A percentile compares a stretch with the other conserved stretches of the same genome.
Conservation (phyloP, 1,140 invertebrate species). For the Drosophila ogumai region DNA sequence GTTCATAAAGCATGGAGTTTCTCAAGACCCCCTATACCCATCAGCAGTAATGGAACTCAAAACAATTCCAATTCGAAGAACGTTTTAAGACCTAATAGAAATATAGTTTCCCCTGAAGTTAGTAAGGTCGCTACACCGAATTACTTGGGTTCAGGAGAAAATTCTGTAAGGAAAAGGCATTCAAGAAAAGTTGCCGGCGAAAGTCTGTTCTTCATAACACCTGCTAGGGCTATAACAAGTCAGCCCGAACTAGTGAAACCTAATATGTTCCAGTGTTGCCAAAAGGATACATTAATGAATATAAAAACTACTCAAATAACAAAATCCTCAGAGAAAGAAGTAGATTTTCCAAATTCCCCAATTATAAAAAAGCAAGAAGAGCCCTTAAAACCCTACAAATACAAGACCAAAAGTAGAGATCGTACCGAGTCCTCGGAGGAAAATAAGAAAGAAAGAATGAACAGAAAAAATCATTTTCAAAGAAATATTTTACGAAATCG, state of each 20-base stretch:
- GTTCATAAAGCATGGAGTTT: not conserved
- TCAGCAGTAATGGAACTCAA: no score
- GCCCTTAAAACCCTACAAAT: not conserved
- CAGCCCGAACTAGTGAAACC: no score
- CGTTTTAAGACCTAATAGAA: no score
- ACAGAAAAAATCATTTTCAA: not conserved
- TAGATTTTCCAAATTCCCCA: not conserved
- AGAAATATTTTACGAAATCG: not conserved
- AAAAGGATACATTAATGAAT: not conserved
- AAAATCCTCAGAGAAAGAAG: not conserved
- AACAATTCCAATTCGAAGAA: not conserved
- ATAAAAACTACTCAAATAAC: not conserved
- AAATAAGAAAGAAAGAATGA: not conserved
- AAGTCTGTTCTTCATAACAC: not conserved
- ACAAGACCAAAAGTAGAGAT: not conserved
- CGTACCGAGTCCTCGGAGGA: not conserved
- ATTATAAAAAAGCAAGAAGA: not conserved
- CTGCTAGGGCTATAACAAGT: not conserved
- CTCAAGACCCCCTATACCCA: not conserved
- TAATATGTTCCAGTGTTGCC: not conserved
- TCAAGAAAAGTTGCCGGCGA: conserved; percentile 3
- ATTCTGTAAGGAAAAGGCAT: not conserved
- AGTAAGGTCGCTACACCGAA: not conserved
- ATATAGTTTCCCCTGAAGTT: no score
- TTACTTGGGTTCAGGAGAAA: not conserved